These are phyloP conservation scores for Olivierus martensii DNA, from an alignment of 1,140 invertebrate species.

Conservation along the genomic window DNA sequence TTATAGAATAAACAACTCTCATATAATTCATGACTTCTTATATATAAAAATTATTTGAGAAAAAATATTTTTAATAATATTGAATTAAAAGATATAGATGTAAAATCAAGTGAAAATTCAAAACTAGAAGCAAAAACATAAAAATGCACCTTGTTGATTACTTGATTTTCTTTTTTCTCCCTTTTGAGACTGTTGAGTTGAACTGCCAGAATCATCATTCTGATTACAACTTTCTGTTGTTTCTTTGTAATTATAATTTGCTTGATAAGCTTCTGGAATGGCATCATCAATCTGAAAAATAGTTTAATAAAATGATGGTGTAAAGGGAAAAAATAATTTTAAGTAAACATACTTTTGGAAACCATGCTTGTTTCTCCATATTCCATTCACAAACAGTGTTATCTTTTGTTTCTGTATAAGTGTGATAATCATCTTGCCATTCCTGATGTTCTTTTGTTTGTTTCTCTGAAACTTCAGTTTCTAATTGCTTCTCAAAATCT, in stretches of 20 bases:
- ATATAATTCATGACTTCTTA: too few relatives aligned
- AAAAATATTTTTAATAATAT: too few relatives aligned
- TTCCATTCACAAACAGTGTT: conserved; percentile 87
- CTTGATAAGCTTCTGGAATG: conserved; percentile 89
- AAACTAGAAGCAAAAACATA: too few relatives aligned
- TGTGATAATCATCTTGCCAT: conserved; percentile 48
- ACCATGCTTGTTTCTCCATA: conserved; percentile 76
- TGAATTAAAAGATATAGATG: too few relatives aligned
- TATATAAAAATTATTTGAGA: too few relatives aligned
- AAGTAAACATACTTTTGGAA: conserved; percentile 57
- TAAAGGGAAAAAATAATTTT: not conserved
- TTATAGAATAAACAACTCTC: too few relatives aligned
- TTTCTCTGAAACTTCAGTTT: conserved; percentile 23
- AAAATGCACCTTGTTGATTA: conserved; percentile 6
- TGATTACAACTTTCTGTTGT: conserved; percentile 23
- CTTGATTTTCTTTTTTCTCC: conserved; percentile 19
- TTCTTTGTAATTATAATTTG: conserved; percentile 72
- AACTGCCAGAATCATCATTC: conserved; percentile 20
- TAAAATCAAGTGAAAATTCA: too few relatives aligned
- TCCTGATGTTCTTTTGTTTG: conserved; percentile 28
- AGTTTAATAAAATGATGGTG: conserved; percentile 11
- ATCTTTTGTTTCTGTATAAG: conserved; percentile 68
- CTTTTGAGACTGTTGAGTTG: not conserved
- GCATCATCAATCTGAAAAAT: conserved; percentile 69
- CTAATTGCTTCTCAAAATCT: conserved; percentile 32